Conservation (phyloP, 1,140 invertebrate genomes). For the Apis cerana region DNA sequence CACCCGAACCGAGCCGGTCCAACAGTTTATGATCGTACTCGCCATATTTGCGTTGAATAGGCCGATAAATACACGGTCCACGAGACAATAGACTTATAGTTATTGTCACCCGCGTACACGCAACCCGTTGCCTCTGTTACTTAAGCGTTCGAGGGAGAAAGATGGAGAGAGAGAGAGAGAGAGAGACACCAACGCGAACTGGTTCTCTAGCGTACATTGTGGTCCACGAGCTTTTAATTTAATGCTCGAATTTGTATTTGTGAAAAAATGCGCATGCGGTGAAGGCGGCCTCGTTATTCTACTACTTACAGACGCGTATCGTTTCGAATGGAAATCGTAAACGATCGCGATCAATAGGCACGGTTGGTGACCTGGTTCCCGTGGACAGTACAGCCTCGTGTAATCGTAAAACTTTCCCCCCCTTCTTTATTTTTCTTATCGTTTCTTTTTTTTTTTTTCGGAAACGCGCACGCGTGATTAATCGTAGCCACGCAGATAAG, state of each 20-base stretch:
- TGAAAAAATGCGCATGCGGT: slow-evolving; percentile 29
- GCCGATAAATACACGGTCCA: slow-evolving; percentile 60
- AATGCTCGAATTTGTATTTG: slow-evolving; percentile 59
- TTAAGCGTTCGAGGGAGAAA: background rate
- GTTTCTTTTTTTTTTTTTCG: background rate
- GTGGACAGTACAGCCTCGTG: slow-evolving; percentile 45
- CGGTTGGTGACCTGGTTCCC: slow-evolving; percentile 44
- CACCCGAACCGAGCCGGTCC: slow-evolving; percentile 41
- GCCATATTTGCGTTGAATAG: slow-evolving; percentile 69
- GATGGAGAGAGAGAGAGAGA: background rate
- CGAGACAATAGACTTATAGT: slow-evolving; percentile 69
- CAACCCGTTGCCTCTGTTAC: slow-evolving; percentile 9
- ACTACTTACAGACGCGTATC: slow-evolving; percentile 5
- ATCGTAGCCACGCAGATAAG: slow-evolving; percentile 54
- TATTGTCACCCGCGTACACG: slow-evolving; percentile 59
- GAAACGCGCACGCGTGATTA: slow-evolving; percentile 45
- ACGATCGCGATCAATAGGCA: slow-evolving; percentile 50
- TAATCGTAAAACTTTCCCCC: slow-evolving; percentile 52
- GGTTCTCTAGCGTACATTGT: slow-evolving; percentile 39
- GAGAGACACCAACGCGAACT: background rate
- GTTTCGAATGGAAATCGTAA: slow-evolving; percentile 50
- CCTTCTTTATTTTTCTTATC: background rate
- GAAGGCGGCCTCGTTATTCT: slow-evolving; percentile 49
- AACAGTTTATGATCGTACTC: slow-evolving; percentile 62
- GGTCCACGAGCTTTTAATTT: slow-evolving; percentile 51